Percentiles rank a stretch among this genome's conserved stretches.
phyloP scores from a whole-genome alignment of 1,140 invertebrate genomes.

The Polypedilum pembai region DNA sequence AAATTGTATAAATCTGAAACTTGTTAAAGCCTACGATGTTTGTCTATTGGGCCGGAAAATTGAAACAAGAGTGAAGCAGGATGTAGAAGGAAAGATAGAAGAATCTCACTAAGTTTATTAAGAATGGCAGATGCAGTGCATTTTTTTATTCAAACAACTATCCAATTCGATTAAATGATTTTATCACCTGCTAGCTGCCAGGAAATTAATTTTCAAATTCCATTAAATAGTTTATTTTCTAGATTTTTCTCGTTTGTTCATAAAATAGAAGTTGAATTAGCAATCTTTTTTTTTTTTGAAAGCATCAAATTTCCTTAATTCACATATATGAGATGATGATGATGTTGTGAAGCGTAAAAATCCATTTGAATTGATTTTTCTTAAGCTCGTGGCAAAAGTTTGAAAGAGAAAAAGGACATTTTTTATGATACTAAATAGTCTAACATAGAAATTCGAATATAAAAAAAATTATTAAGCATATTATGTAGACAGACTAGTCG shows the following conservation, averaged over 20 bases:
- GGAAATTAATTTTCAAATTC: background rate
- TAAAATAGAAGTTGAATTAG: background rate
- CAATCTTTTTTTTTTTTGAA: background rate
- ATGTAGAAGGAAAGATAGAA: background rate
- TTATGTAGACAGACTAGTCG: too few species aligned
- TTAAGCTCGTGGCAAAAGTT: background rate
- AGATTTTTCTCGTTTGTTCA: background rate
- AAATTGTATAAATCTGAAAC: too few species aligned
- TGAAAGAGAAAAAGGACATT: too few species aligned
- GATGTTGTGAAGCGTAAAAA: too few species aligned
- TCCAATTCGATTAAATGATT: background rate
- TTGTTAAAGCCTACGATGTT: background rate
- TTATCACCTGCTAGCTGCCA: background rate
- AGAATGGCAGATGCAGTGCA: conserved; percentile 15
- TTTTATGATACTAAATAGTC: too few species aligned
- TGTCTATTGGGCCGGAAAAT: conserved; percentile 11
- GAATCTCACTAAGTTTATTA: background rate
- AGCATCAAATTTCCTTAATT: background rate
- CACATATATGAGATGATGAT: background rate
- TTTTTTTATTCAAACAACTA: background rate
- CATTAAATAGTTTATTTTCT: conserved; percentile 5
- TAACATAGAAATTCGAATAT: too few species aligned
- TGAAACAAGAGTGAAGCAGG: background rate
- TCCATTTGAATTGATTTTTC: background rate
- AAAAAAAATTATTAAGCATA: too few species aligned